Evolutionary conservation across 2,113 vertebrate genomes (phyloP), one percentile per base, ranked within the genome.

Genomic region (Lophochroa leadbeateri): DNA sequence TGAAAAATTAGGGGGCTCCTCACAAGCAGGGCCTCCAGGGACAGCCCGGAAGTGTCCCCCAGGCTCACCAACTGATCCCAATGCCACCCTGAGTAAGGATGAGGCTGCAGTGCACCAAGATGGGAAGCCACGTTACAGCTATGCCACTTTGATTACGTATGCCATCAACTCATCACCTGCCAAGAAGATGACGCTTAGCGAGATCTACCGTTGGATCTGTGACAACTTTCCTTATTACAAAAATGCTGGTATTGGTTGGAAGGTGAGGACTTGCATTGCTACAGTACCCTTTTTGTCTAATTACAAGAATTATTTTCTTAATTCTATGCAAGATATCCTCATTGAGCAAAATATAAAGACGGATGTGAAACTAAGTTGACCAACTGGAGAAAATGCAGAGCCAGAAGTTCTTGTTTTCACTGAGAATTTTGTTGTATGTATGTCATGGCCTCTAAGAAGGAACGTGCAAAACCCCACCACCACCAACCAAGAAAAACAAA

Each of bases 171-270:
- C 99, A 2, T 98, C 99, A 20, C 99, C 99, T 15, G 98, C 99
- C 97, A 99, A 98, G 98, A 99, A 99, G 97, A 98, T 99, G 98
- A 99, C 99, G 5, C 97, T 99, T 83, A 99, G 99, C 46, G 99
- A 99, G 97, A 99, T 99, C 91, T 99, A 99, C 97, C 99, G 99
- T 88, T 99, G 99, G 99, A 99, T 99, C 98, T 99, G 99, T 35
- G 98, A 99, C 91, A 99, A 98, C 33, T 99, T 99, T 89, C 99
- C 99, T 11, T 99, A 99, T 90, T 99, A 99, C 95, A 99, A 98
- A 97, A 98, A 99, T 55, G 98, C 98, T 13, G 99, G 99, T 78
- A 98, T 99, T 29, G 99, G 99, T 43, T 99, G 99, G 99, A 99
- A 99, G 98, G 99, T 99, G 91, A 97, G 92, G 88, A 16, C 28